Percentiles rank a stretch among this genome's conserved stretches.
Evolutionary conservation across 2,113 vertebrate species (phyloP).

Genomic region (Psilopogon haemacephalus): DNA sequence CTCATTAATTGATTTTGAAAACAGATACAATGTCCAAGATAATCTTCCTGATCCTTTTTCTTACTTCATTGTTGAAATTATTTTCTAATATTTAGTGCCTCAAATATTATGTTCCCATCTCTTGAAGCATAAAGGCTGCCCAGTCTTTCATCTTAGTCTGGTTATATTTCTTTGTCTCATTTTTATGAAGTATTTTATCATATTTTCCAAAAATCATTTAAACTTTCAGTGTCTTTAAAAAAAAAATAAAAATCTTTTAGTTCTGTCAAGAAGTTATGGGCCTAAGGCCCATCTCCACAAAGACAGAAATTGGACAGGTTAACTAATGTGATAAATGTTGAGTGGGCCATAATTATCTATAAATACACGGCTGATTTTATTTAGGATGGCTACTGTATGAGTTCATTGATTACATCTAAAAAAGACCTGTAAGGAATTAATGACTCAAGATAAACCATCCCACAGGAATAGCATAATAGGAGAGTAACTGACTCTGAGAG

Average conservation of each 20-base stretch:
- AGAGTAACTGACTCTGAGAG: slow-evolving; percentile 16
- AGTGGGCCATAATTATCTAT: neutral
- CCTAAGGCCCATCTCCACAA: slow-evolving; percentile 8
- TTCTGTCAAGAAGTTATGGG: slow-evolving; percentile 46
- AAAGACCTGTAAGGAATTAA: slow-evolving; percentile 47
- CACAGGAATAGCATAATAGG: slow-evolving; percentile 47
- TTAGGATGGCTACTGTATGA: neutral
- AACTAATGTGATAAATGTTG: neutral
- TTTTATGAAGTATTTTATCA: slow-evolving; percentile 56
- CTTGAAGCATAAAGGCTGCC: slow-evolving; percentile 14
- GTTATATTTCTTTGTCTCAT: slow-evolving; percentile 34
- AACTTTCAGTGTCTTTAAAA: slow-evolving; percentile 35
- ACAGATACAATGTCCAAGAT: slow-evolving; percentile 15
- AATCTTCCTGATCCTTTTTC: slow-evolving; percentile 39
- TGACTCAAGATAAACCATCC: slow-evolving; percentile 66
- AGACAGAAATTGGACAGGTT: slow-evolving; percentile 43
- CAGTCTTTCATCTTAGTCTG: slow-evolving; percentile 48
- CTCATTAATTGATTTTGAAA: slow-evolving; percentile 31
- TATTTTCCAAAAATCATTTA: slow-evolving; percentile 54
- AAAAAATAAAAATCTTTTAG: no score
- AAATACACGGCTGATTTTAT: slow-evolving; percentile 10
- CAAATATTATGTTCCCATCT: slow-evolving; percentile 23
- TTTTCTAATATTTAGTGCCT: slow-evolving; percentile 57
- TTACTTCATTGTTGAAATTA: slow-evolving; percentile 33
- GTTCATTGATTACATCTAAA: slow-evolving; percentile 9